A percentile compares a stretch with the other conserved stretches of the same genome.
Evolutionary conservation across 1,140 invertebrate species (phyloP).

Genomic region (Diachasmimorpha longicaudata): DNA sequence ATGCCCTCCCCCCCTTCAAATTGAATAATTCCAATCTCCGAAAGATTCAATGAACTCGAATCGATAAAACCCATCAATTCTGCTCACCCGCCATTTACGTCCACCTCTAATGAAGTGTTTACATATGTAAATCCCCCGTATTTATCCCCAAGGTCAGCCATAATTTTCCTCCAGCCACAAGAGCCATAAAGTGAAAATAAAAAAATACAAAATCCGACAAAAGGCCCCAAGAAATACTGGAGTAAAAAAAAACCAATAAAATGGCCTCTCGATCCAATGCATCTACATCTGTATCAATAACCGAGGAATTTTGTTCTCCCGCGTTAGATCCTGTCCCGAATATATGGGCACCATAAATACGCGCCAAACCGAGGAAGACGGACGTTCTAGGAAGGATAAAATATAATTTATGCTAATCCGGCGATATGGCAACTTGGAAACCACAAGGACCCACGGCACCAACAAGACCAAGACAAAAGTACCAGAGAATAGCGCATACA

Average conservation of each 20-base stretch:
- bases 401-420: constrained; percentile 64
- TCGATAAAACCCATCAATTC: background rate
- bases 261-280: background rate
- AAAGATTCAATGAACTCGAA: no score
- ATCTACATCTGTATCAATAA: constrained; percentile 12
- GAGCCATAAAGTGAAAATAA: background rate
- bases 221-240: background rate
- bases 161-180: background rate
- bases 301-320: background rate
- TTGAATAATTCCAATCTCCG: no score
- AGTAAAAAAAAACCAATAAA: background rate
- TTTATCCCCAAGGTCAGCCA: background rate
- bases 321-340: background rate
- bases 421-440: constrained; percentile 26
- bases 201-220: background rate
- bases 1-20: no score
- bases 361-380: constrained; percentile 42
- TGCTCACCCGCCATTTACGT: background rate
- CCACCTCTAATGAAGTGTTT: background rate
- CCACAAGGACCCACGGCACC: constrained; percentile 42
- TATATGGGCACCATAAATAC: constrained; percentile 31
- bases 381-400: constrained; percentile 63
- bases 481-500: constrained; percentile 1
- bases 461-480: background rate
- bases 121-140: background rate